Evolutionary conservation across 2,888 invertebrate species (phyloP), one percentile per base, ranked within the genome.

Genomic region (Cheilosia pagana): DNA sequence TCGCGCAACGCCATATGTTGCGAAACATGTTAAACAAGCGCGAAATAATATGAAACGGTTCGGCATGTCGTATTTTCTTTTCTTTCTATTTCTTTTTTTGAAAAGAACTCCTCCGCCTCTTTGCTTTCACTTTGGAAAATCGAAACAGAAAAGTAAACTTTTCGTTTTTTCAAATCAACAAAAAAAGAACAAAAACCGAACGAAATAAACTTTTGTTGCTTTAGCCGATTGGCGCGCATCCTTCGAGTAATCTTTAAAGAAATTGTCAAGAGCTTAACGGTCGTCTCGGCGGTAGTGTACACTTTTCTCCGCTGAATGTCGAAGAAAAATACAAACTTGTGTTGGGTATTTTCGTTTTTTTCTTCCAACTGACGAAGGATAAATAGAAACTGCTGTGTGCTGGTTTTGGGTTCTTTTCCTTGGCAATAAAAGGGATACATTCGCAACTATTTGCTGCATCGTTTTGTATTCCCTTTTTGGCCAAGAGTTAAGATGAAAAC

Each of bases 241-340:
- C 75, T 76, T 81, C 75, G 75, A 81, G 85, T 85, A 85, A 85
- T 85, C 85, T 85, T 85, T 85, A 85, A 85, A 85, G 85, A 85
- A 85, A 85, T 85, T 85, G 85, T 85, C 85, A 85, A 81, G 85
- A 81, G 85, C 85, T 85, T 85, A 85, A 81, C 81, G 60, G 75
- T 85, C 70, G 70, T 28, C 53, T 19, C 21, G 55, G 25, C 55
- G 72, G 65, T 71, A 23, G 16, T 28, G 23, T 53, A 39, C 12
- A 45, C 5, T 23, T 48, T 59, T 43, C 62, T 62, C 19, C 19
- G 41, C 25, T 43, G 59, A 81, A 76, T 71, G 48, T 50, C 31
- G 79, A 81, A 85, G 82, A 78, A 78, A 82, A 82, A 82, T 74
- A 81, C 59, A 76, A 85, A 85, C 63, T 79, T 75, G 25, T 43